Conservation (phyloP, 2,113 vertebrate genomes). For the Aplodontia rufa region DNA sequence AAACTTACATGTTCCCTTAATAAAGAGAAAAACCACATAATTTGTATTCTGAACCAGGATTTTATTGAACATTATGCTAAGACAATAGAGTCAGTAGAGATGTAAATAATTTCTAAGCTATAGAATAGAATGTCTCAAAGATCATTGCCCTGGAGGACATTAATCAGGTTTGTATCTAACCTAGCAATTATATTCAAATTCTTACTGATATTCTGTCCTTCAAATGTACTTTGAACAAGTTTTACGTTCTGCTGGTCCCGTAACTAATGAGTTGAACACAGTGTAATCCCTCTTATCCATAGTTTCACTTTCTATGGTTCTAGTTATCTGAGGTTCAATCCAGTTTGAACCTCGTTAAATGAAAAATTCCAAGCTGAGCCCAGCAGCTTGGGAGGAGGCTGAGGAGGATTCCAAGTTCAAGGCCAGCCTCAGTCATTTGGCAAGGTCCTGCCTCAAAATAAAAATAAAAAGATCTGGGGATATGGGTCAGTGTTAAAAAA, state of each 20-base stretch:
- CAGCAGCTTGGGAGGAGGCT: no score
- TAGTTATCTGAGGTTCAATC: neutral
- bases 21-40: neutral
- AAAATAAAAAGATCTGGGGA: no score
- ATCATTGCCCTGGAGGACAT: neutral
- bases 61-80: neutral
- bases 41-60: neutral
- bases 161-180: slow-evolving; percentile 4
- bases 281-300: neutral
- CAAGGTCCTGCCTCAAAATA: no score
- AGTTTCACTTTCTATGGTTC: neutral
- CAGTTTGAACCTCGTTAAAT: neutral
- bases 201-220: neutral
- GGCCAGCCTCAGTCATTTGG: no score
- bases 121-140: neutral
- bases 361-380: neutral
- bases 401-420: no score
- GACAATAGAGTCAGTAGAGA: neutral
- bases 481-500: no score
- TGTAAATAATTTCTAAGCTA: slow-evolving; percentile 28
- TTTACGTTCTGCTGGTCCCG: neutral
- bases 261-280: neutral
- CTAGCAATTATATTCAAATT: neutral
- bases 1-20: neutral
- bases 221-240: neutral